A percentile compares a stretch with the other conserved stretches of the same genome.
Conservation (phyloP, 2,888 invertebrate genomes). For the Arctia plantaginis region DNA sequence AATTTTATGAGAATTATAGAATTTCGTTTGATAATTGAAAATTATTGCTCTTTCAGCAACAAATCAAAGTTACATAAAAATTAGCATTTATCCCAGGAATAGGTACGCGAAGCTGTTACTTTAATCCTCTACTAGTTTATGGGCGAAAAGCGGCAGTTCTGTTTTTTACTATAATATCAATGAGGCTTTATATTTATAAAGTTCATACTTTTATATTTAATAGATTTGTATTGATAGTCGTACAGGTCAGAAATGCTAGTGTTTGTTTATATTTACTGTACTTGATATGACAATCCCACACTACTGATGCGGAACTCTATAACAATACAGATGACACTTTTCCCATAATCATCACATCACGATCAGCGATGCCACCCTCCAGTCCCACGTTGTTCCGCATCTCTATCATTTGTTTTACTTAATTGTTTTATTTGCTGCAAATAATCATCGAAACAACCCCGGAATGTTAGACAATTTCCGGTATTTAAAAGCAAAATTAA, state of each 20-base stretch:
- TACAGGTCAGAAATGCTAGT: neutral
- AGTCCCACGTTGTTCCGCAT: slow-evolving; percentile 71
- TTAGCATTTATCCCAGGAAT: neutral
- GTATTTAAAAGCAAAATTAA: slow-evolving; percentile 16
- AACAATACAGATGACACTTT: slow-evolving; percentile 74
- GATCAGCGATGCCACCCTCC: slow-evolving; percentile 51
- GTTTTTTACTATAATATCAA: too few species aligned
- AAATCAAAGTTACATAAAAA: too few species aligned
- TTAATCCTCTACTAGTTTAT: neutral
- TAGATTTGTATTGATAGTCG: neutral
- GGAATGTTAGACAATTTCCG: slow-evolving; percentile 69
- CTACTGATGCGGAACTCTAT: slow-evolving; percentile 68
- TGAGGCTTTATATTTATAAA: neutral
- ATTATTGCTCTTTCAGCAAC: neutral
- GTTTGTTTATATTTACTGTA: slow-evolving; percentile 3
- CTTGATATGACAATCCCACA: slow-evolving; percentile 61
- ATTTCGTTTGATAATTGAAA: neutral
- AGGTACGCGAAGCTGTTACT: neutral
- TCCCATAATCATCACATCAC: slow-evolving; percentile 75
- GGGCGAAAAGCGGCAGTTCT: neutral
- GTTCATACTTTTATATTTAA: neutral
- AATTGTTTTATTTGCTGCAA: slow-evolving; percentile 75
- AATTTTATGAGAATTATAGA: neutral
- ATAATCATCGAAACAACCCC: slow-evolving; percentile 66
- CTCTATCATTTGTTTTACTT: slow-evolving; percentile 70